Conservation (phyloP, 2,797 vertebrate genomes). For the Sebastiscus tertius region DNA sequence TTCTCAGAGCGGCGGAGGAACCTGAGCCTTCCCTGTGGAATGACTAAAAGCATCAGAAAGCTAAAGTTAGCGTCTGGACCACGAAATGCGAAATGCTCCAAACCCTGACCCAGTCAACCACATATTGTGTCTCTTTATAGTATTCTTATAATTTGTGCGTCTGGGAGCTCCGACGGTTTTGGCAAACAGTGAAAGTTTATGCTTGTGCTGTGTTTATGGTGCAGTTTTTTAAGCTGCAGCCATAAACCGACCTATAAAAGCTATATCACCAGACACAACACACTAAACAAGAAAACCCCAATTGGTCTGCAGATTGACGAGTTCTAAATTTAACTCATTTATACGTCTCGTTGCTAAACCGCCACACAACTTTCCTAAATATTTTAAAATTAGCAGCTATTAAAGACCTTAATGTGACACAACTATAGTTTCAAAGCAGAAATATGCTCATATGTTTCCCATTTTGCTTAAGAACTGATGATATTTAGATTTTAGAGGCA, state of each 20-base stretch:
- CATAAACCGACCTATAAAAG: conserved; percentile 55
- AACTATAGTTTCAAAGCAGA: background rate
- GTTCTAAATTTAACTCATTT: conserved; percentile 30
- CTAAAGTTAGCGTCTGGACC: conserved; percentile 66
- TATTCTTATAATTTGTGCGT: conserved; percentile 63
- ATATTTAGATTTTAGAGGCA: background rate
- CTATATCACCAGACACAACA: conserved; percentile 39
- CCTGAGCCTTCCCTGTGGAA: conserved; percentile 51
- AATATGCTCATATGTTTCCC: background rate
- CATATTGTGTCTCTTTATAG: conserved; percentile 74
- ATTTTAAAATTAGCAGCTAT: background rate
- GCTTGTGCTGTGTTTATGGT: conserved; percentile 35
- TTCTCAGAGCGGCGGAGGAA: conserved; percentile 31
- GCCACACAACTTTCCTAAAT: background rate
- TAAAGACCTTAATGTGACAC: background rate
- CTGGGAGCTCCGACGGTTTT: conserved; percentile 52
- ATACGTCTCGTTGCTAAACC: background rate
- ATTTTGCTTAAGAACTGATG: background rate
- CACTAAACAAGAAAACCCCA: conserved; percentile 1
- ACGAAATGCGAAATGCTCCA: conserved; percentile 56
- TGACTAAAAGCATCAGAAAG: conserved; percentile 53
- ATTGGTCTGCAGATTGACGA: conserved; percentile 3
- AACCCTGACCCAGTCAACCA: conserved; percentile 63
- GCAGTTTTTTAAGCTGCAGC: conserved; percentile 31
- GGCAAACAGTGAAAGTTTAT: conserved; percentile 55